Evolutionary conservation across 2,113 vertebrate genomes (phyloP), one percentile per base, ranked within the genome.

Genomic region (Melierax canorus): DNA sequence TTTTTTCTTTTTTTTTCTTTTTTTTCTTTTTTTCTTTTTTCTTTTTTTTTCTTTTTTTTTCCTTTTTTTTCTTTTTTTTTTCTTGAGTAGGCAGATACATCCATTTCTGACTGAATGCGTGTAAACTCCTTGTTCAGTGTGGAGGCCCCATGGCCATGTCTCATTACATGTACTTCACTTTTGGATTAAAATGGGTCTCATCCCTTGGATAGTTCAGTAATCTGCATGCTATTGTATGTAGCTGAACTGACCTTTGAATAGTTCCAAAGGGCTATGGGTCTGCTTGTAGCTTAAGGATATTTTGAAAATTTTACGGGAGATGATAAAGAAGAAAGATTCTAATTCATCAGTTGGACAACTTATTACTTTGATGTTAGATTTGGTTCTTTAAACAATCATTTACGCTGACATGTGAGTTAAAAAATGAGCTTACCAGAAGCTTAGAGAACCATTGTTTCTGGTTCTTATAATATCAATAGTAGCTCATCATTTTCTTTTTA

Each of bases 361-460:
- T 95, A 92, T 79, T 95, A 94, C 29, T 96, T 87, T 86, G 67
- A 91, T 94, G 77, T 29, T 82, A 72, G 62, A 69, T 76, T 66
- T 93, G 74, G 27, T 73, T 84, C 36, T 72, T 93, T 79, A 88
- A 95, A 90, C 53, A 93, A 41, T 88, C 67, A 90, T 94, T 96
- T 88, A 73, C 27, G 18, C 53, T 94, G 91, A 91, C 94, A 80
- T 80, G n/a, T 38, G 8, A 93, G 26, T 82, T 58, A 92, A 95
- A 93, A 92, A 73, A 50, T n/a, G 12, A 76, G 71, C 20, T 96
- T 82, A 68, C 88, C 78, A 69, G 62, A 86, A 95, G 20, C 36
- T 86, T 76, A 73, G n/a, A 75, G 77, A 88, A 36, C 23, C 67
- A 76, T 69, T 92, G 50, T 83, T 93, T 90, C 59, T 91, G 50